Evolutionary conservation across 2,888 invertebrate genomes (phyloP).

Genomic region (Apamea crenata): DNA sequence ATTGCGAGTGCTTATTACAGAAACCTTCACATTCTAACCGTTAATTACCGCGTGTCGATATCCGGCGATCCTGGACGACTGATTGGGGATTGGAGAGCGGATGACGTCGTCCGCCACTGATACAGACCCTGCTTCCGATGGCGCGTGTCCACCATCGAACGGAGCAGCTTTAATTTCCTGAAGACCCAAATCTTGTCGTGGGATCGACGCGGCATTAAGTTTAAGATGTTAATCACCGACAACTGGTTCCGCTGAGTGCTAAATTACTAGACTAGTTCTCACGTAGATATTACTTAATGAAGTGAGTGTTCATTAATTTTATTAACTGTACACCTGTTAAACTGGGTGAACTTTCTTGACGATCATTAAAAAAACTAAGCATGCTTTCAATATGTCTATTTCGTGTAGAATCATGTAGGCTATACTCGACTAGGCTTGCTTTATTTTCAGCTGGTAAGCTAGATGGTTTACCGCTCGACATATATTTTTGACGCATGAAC

Average conservation of each 20-base stretch:
- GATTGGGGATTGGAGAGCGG: conserved; percentile 60
- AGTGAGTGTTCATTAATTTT: conserved; percentile 53
- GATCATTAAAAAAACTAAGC: conserved; percentile 17
- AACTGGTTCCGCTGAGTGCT: conserved; percentile 59
- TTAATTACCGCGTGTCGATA: conserved; percentile 67
- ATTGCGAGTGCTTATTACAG: conserved; percentile 39
- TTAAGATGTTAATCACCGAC: conserved; percentile 58
- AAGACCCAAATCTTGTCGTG: conserved; percentile 63
- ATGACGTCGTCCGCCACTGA: conserved; percentile 65
- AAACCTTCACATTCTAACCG: conserved; percentile 35
- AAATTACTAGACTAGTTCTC: conserved; percentile 57
- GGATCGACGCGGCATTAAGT: conserved; percentile 64
- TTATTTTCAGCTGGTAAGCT: not conserved
- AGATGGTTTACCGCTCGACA: not conserved
- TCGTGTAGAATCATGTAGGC: not conserved
- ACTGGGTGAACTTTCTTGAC: conserved; percentile 27
- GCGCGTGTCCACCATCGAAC: conserved; percentile 30
- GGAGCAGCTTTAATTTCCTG: conserved; percentile 61
- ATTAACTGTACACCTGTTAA: conserved; percentile 56
- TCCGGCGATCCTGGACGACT: conserved; percentile 66
- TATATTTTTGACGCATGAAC: too few species aligned
- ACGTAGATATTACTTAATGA: conserved; percentile 64
- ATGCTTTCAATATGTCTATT: conserved; percentile 12
- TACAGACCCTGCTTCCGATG: conserved; percentile 46
- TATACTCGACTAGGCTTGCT: not conserved